A percentile compares a stretch with the other conserved stretches of the same genome.
phyloP scores from a whole-genome alignment of 92 coral and sea anemone species.

The Zoanthus solanderi region DNA sequence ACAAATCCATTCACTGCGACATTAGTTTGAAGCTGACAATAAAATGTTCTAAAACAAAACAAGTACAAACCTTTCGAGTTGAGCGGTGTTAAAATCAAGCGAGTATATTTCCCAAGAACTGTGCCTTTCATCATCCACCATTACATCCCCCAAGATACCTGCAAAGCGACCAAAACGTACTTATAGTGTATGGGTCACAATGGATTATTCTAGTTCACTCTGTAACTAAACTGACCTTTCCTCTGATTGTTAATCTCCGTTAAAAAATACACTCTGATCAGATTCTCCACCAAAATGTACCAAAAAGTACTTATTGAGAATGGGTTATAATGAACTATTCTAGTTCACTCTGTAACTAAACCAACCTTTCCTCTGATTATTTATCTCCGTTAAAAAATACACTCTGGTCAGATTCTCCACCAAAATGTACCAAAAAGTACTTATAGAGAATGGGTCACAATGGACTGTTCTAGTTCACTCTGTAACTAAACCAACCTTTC shows the following conservation, averaged over 20 bases:
- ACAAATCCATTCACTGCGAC: no score
- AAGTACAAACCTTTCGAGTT: constrained; percentile 67
- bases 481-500: constrained; percentile 51
- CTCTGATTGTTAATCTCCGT: no score
- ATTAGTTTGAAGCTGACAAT: no score
- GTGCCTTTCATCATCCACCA: constrained; percentile 68
- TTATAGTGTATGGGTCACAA: neutral
- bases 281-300: neutral
- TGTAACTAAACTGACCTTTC: no score
- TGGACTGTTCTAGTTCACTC: neutral
- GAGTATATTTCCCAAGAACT: constrained; percentile 84
- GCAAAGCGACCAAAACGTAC: neutral
- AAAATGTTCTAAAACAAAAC: neutral
- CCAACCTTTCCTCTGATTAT: neutral
- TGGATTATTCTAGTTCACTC: neutral
- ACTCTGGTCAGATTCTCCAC: neutral
- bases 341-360: no score
- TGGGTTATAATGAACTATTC: no score
- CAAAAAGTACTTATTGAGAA: no score
- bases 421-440: no score
- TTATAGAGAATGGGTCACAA: neutral
- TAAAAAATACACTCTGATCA: no score
- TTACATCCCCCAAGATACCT: constrained; percentile 91
- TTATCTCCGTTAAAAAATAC: neutral
- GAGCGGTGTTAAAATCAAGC: constrained; percentile 75